Evolutionary conservation across 1,140 invertebrate species (phyloP).

Genomic region (Neodiprion virginianus): DNA sequence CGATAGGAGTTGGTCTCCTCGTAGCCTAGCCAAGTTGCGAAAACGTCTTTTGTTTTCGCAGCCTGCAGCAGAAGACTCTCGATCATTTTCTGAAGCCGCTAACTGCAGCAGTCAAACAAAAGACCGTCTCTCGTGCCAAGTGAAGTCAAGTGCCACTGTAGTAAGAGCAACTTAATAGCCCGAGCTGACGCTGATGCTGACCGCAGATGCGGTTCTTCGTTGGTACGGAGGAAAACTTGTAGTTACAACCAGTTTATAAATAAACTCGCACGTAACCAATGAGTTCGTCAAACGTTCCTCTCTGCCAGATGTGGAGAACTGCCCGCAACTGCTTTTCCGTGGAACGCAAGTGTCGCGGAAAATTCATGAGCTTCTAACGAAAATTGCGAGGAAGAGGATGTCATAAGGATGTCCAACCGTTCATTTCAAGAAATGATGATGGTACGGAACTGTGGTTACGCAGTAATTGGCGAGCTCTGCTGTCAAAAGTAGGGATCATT

Average conservation of each 20-base stretch:
- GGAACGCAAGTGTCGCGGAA: background rate
- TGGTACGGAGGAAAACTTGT: background rate
- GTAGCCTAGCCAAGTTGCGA: background rate
- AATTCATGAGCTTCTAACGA: background rate
- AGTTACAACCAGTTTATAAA: conserved; percentile 1
- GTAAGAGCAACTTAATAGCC: background rate
- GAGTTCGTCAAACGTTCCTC: background rate
- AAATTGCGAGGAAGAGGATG: too few relatives aligned
- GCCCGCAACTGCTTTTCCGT: background rate
- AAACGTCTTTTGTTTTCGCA: background rate
- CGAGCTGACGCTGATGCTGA: background rate
- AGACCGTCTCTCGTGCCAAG: too few relatives aligned
- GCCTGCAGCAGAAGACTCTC: background rate
- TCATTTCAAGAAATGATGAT: too few relatives aligned
- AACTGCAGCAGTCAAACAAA: too few relatives aligned
- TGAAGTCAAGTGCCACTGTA: background rate
- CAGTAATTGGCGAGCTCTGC: too few relatives aligned
- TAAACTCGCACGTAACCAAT: conserved; percentile 1
- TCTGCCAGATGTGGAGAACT: background rate
- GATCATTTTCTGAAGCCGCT: background rate
- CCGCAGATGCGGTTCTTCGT: background rate
- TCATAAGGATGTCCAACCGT: too few relatives aligned
- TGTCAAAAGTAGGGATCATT: too few relatives aligned
- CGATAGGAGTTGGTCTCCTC: background rate
- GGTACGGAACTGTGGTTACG: too few relatives aligned